Base-by-base conservation (phyloP, 92 coral and sea anemone species). In the Zoanthus sociatus region DNA sequence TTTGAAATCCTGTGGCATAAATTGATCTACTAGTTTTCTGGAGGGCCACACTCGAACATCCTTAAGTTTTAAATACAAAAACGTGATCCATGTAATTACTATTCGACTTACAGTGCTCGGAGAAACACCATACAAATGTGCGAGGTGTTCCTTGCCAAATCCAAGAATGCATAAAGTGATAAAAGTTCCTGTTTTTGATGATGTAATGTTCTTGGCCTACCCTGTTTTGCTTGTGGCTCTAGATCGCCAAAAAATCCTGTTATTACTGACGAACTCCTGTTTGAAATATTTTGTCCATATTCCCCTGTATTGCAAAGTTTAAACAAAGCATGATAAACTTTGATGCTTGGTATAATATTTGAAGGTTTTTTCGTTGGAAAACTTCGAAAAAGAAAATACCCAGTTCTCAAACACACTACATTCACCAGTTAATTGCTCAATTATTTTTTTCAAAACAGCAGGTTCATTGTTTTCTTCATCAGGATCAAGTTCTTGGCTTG, bases 221-320 rank as follows among this genome's bases (percentile, higher is more conserved):
- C 42, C 4, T 37, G 42, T 37, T 37, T 37, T 37, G 42, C 42
- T 37, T 37, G 42, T 37, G 42, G 42, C 42, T 37, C 42, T 37
- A 37, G 42, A 37, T 37, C 42, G 4, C 42, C 4, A 37, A 37
- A 37, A 37, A 37, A 8, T 26, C 33, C 76, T 30, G 76, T 78
- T 54, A 87, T 84, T 33, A 79, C 71, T 51, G 86, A 7, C 16
- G 89, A 86, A 83, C 79, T 73, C 86, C 93, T 87, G 72, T 86
- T 86, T 4, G 33, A 42, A 33, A 88, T 89, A 68, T 88, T 88
- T 89, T 92, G 90, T 18, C 92, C 92, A 84, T 78, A 8, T 64
- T 88, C 87, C 21, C 94, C 94, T 8, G 94, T 83, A 76, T 87
- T 63, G 74, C 76, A 76, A 74, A 69, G 87, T 33, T 83, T 71